Conservation (phyloP, 2,888 invertebrate genomes). For the Portevinia maculata region DNA sequence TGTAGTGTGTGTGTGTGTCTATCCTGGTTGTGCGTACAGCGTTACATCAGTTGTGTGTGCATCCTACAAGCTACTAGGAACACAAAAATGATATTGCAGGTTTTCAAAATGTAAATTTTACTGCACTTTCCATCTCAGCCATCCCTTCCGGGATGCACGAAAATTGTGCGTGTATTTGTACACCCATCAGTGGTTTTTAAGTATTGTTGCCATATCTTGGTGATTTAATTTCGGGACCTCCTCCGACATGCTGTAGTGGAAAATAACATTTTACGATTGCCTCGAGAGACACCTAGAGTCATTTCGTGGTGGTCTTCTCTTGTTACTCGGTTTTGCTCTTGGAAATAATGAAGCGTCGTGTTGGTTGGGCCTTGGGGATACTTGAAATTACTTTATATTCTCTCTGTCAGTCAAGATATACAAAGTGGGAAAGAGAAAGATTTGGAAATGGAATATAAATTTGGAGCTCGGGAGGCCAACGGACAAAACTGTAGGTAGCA, state of each 20-base stretch:
- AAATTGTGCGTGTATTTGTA: constrained; percentile 33
- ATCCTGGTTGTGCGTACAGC: constrained; percentile 39
- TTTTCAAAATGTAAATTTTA: constrained; percentile 53
- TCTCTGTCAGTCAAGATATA: constrained; percentile 1
- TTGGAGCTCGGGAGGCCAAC: constrained; percentile 30
- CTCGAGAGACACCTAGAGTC: constrained; percentile 41
- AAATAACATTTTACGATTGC: constrained; percentile 46
- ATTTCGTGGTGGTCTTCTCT: constrained; percentile 20
- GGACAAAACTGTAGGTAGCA: not conserved
- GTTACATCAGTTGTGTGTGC: constrained; percentile 17
- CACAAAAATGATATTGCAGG: constrained; percentile 34
- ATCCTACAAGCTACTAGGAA: constrained; percentile 23
- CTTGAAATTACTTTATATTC: not conserved
- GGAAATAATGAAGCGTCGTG: constrained; percentile 28
- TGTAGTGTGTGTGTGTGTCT: not conserved
- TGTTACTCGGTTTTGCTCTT: not conserved
- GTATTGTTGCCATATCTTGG: not conserved
- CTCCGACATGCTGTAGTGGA: constrained; percentile 26
- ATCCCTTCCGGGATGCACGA: not conserved
- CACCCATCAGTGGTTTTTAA: constrained; percentile 50
- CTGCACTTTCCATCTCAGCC: constrained; percentile 13
- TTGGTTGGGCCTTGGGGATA: no score
- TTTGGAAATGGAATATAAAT: constrained; percentile 15
- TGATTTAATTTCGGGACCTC: constrained; percentile 6
- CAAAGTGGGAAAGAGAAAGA: not conserved